Conservation (phyloP, 2,797 vertebrate genomes). For the Phalanger gymnotis region DNA sequence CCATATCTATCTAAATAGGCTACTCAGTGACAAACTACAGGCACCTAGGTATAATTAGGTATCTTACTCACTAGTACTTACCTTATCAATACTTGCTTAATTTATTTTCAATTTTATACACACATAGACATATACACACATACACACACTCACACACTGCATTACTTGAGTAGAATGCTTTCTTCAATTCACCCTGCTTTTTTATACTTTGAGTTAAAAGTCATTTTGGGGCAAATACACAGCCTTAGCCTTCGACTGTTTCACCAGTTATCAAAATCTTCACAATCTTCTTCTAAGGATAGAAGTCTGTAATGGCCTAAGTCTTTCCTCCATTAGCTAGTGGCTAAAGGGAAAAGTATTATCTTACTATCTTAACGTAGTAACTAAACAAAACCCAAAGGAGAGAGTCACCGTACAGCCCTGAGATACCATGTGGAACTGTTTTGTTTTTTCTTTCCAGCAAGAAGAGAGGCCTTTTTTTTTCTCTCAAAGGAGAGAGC, state of each 20-base stretch:
- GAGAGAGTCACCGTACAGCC: neutral
- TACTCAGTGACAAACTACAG: neutral
- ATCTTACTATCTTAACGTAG: neutral
- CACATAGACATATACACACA: neutral
- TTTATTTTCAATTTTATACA: slow-evolving; percentile 58
- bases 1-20: neutral
- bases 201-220: slow-evolving; percentile 55
- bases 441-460: neutral
- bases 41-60: slow-evolving; percentile 59
- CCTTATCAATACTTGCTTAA: slow-evolving; percentile 74
- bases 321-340: neutral
- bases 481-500: neutral
- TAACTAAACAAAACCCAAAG: neutral
- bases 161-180: slow-evolving; percentile 53
- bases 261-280: slow-evolving; percentile 38
- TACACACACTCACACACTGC: neutral
- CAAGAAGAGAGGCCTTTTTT: neutral
- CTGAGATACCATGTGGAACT: neutral
- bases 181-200: slow-evolving; percentile 54
- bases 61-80: slow-evolving; percentile 52
- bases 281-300: neutral
- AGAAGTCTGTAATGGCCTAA: neutral
- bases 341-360: neutral
- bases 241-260: slow-evolving; percentile 41
- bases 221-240: slow-evolving; percentile 41